Evolutionary conservation across 2,888 invertebrate genomes (phyloP), one percentile per base, ranked within the genome.

Genomic region (Iselma pallidipennis): DNA sequence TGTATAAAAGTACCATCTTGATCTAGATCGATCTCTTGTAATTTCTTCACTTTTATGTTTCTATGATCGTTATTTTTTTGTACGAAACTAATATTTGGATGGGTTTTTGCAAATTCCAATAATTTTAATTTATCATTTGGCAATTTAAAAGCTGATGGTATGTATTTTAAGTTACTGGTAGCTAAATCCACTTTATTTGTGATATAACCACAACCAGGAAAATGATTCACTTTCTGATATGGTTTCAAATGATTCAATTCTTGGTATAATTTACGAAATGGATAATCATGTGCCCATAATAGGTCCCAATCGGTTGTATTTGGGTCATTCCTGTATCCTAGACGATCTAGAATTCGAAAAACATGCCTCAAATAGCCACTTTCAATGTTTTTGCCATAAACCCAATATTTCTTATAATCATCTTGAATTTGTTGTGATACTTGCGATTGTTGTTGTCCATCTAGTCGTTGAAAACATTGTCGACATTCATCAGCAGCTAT

Each of bases 221-320:
- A 91, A 78, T 98, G 96, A 78, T 98, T 98, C 0, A 98, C 90
- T 79, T 85, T 89, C 78, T 96, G 95, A 77, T 91, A 84, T 0
- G 87, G 82, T 69, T 88, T 86, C 9, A 96, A 80, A 63, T 84
- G 84, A 60, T 83, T 85, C 29, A 92, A 74, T 49, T 81, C 75
- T 3, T 81, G 68, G 55, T 84, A 84, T 9, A 92, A 77, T 0
- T 78, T 80, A 56, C 85, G 80, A 74, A 96, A 97, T 0, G 97
- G 97, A 78, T 94, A 97, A 73, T 95, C 94, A 79, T 97, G 95
- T 0, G 96, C 90, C 98, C 98, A 98, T 9, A 98, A 81, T 0
- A 98, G 83, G 77, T 91, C 89, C 96, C 97, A 98, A 1, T 89
- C 84, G 6, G 61, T 60, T 5, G 54, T 23, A 48, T 64, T 64